Evolutionary conservation across 2,797 vertebrate species (phyloP).

Genomic region (Chaenodraco wilsoni): DNA sequence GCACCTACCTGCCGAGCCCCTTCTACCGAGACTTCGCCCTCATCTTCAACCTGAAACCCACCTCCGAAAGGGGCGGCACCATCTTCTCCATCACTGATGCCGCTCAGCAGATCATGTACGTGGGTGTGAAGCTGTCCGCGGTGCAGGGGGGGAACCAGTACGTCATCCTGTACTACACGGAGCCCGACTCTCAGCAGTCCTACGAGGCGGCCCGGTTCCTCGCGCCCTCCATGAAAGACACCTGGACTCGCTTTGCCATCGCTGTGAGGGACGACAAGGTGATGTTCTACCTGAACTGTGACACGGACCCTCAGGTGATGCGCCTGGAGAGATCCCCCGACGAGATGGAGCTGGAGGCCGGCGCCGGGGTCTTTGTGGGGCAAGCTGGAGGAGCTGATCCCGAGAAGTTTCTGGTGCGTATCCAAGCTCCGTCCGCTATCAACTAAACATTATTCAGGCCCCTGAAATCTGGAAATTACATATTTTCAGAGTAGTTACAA

Average conservation of each 20-base stretch:
- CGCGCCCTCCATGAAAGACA: slow-evolving; percentile 83
- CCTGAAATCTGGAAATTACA: background rate
- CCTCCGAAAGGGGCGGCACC: slow-evolving; percentile 80
- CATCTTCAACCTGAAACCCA: slow-evolving; percentile 89
- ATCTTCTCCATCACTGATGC: slow-evolving; percentile 92
- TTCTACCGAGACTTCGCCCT: slow-evolving; percentile 93
- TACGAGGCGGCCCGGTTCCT: slow-evolving; percentile 86
- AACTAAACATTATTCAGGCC: background rate
- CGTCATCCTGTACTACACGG: slow-evolving; percentile 91
- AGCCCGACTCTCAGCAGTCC: slow-evolving; percentile 81
- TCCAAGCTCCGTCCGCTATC: background rate
- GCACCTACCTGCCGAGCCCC: slow-evolving; percentile 85
- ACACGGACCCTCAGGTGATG: slow-evolving; percentile 79
- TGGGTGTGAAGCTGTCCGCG: slow-evolving; percentile 90
- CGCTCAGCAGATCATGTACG: slow-evolving; percentile 84
- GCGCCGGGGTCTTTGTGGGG: slow-evolving; percentile 91
- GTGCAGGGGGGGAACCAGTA: slow-evolving; percentile 80
- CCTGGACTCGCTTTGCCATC: slow-evolving; percentile 90
- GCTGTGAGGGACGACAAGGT: slow-evolving; percentile 86
- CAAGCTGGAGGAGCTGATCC: slow-evolving; percentile 91
- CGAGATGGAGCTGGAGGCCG: slow-evolving; percentile 88
- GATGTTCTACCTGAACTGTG: slow-evolving; percentile 89
- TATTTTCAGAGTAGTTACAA: background rate
- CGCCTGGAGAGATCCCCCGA: slow-evolving; percentile 85
- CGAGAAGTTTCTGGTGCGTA: slow-evolving; percentile 90